phyloP scores from a whole-genome alignment of 2,797 vertebrate genomes.

The Labeo calbasu region DNA sequence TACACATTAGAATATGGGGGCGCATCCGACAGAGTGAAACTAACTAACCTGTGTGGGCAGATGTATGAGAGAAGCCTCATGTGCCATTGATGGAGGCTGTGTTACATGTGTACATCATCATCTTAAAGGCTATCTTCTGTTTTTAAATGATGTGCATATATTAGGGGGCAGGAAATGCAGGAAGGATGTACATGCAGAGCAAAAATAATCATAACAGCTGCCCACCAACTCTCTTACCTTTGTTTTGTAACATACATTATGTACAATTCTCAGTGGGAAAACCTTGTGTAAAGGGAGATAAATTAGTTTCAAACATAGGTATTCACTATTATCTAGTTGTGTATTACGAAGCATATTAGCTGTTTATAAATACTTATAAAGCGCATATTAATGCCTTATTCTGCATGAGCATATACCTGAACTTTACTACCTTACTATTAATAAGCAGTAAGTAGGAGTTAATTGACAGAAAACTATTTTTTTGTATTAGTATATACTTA shows the following conservation, averaged over 20 bases:
- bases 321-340: background rate
- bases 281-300: background rate
- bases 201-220: conserved; percentile 28
- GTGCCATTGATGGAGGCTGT: background rate
- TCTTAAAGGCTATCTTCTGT: conserved; percentile 6
- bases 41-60: background rate
- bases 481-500: no score
- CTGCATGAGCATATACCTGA: background rate
- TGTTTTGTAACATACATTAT: background rate
- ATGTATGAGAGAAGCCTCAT: background rate
- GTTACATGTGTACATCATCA: background rate
- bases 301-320: background rate
- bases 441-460: background rate
- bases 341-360: background rate
- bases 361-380: background rate
- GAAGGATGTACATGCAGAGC: conserved; percentile 17
- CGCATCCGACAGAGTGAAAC: background rate
- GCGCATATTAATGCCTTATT: background rate
- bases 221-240: conserved; percentile 13
- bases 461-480: no score
- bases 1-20: background rate
- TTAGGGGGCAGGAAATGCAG: conserved; percentile 57
- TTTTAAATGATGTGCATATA: conserved; percentile 26
- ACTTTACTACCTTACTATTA: background rate
- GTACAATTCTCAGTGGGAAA: background rate